Percentiles rank a stretch among this genome's conserved stretches.
phyloP scores from a whole-genome alignment of 2,797 vertebrate species.

The Clarias laeviceps region DNA sequence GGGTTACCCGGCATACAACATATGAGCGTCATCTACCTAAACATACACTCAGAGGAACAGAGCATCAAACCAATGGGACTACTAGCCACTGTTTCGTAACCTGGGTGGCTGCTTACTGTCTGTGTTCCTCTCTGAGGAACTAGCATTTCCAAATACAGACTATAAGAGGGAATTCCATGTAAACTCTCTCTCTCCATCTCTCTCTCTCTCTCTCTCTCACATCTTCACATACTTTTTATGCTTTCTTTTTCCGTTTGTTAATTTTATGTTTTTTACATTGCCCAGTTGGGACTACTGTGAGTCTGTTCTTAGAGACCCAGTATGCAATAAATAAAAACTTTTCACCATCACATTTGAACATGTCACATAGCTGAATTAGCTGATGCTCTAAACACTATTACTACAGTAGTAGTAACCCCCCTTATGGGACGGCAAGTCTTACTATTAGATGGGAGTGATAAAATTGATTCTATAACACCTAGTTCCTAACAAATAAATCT shows the following conservation, averaged over 20 bases:
- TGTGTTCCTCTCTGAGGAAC: slow-evolving; percentile 10
- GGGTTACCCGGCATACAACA: slow-evolving; percentile 53
- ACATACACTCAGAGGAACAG: slow-evolving; percentile 46
- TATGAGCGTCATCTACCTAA: slow-evolving; percentile 47
- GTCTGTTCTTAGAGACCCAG: not conserved
- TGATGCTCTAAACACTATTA: not conserved
- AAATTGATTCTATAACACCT: too few species aligned
- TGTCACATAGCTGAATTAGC: not conserved
- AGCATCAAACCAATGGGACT: slow-evolving; percentile 46
- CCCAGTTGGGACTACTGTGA: slow-evolving; percentile 3
- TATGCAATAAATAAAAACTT: not conserved
- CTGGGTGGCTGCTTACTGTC: slow-evolving; percentile 47
- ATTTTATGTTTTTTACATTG: not conserved
- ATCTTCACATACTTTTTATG: not conserved
- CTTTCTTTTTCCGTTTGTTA: too few species aligned
- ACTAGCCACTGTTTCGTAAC: slow-evolving; percentile 37
- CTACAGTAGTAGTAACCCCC: not conserved
- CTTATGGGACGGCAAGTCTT: not conserved
- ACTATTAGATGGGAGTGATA: not conserved
- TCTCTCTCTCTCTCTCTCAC: not conserved
- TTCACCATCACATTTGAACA: not conserved
- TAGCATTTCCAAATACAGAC: slow-evolving; percentile 55
- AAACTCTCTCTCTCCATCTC: not conserved
- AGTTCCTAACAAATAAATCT: too few species aligned
- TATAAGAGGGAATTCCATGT: slow-evolving; percentile 18